phyloP scores from a whole-genome alignment of 2,797 vertebrate genomes.

The Gallinago stenura region DNA sequence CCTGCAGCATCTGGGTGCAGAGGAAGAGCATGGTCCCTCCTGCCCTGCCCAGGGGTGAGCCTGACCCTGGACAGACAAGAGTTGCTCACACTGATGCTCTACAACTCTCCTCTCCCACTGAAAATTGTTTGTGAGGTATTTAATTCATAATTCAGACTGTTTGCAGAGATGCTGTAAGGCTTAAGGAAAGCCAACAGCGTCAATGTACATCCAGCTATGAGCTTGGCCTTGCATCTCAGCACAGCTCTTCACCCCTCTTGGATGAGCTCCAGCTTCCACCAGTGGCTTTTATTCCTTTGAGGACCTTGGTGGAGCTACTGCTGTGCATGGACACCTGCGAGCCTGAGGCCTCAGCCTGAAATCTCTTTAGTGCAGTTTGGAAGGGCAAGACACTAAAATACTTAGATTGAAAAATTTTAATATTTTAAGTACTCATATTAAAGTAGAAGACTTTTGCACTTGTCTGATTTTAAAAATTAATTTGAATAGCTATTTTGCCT shows the following conservation, averaged over 20 bases:
- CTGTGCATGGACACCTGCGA: accelerated
- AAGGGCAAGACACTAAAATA: not conserved
- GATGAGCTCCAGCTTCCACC: not conserved
- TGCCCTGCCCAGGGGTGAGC: not conserved
- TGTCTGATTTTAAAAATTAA: not conserved
- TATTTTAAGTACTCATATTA: not conserved
- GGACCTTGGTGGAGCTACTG: not conserved
- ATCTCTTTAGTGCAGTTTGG: not conserved
- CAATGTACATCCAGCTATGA: not conserved
- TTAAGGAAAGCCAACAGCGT: not conserved
- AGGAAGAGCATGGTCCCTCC: not conserved
- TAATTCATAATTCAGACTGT: not conserved
- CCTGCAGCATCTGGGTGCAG: not conserved
- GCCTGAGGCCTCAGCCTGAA: not conserved
- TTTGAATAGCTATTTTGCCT: not conserved
- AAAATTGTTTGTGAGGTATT: not conserved
- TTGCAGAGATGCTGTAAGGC: not conserved
- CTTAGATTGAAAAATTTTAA: not conserved
- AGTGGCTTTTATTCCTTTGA: not conserved
- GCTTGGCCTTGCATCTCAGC: not conserved
- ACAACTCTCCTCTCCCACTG: not conserved
- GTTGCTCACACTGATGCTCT: not conserved
- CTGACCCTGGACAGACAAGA: not conserved
- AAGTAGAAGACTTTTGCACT: not conserved
- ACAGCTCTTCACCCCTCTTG: not conserved